Percentiles rank a stretch among this genome's conserved stretches.
These are phyloP conservation scores for Percina caprodes DNA, from an alignment of 2,113 vertebrate species.

Conservation along the genomic window DNA sequence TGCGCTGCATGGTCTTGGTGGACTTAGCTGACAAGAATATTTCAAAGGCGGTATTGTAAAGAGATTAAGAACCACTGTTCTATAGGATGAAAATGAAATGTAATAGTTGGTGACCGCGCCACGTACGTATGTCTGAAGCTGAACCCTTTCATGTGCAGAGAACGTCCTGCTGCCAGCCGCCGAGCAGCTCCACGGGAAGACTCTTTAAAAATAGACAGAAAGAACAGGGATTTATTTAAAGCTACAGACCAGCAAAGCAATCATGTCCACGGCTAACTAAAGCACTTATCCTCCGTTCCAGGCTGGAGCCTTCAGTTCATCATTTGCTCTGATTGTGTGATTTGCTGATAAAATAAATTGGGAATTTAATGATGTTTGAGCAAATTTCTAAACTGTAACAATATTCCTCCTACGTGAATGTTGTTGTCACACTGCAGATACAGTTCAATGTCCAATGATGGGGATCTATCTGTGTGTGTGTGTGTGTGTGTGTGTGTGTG, in stretches of 20 bases:
- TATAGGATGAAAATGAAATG: not conserved
- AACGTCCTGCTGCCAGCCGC: not conserved
- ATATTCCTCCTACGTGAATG: not conserved
- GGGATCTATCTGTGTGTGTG: not conserved
- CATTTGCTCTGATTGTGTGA: not conserved
- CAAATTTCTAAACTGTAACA: not conserved
- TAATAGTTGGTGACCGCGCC: not conserved
- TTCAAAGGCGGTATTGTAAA: no score
- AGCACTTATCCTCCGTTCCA: not conserved
- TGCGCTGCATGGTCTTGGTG: no score
- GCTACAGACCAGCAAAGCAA: slow-evolving; percentile 13
- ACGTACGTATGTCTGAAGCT: not conserved
- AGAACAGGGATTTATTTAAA: slow-evolving; percentile 9
- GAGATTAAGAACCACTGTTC: no score
- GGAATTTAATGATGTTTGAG: not conserved
- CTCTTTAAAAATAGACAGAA: slow-evolving; percentile 6
- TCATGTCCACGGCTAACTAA: not conserved
- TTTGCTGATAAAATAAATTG: no score
- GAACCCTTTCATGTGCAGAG: not conserved
- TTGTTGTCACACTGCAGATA: not conserved
- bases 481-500: no score
- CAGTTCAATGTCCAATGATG: not conserved
- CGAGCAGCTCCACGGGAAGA: not conserved
- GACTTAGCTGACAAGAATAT: no score
- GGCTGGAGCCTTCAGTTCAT: not conserved